Conservation (phyloP, 2,797 vertebrate species). For the Liparis tanakae region DNA sequence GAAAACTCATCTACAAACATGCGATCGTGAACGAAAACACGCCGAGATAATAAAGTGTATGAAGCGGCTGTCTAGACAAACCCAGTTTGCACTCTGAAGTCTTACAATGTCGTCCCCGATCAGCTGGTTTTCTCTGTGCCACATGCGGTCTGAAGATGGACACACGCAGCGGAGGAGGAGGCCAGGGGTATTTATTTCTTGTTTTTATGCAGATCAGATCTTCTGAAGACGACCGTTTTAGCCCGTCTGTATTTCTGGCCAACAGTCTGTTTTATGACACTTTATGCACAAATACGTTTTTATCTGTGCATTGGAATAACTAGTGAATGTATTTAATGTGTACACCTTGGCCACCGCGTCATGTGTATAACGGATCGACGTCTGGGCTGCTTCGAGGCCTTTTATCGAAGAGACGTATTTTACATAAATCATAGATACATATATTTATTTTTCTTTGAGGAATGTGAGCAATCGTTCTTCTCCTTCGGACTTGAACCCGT, state of each 20-base stretch:
- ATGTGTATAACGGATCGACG: conserved; percentile 55
- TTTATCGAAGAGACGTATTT: conserved; percentile 74
- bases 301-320: conserved; percentile 65
- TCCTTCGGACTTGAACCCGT: conserved; percentile 55
- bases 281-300: conserved; percentile 67
- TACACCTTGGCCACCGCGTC: conserved; percentile 60
- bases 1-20: conserved; percentile 23
- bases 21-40: conserved; percentile 14
- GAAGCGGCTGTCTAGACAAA: conserved; percentile 50
- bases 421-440: conserved; percentile 75
- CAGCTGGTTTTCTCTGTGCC: conserved; percentile 51
- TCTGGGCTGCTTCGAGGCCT: conserved; percentile 58
- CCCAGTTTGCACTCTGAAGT: conserved; percentile 78
- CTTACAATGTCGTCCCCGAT: conserved; percentile 70
- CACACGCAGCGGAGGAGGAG: conserved; percentile 48
- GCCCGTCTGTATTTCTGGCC: conserved; percentile 59
- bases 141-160: conserved; percentile 37
- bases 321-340: conserved; percentile 71
- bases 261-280: conserved; percentile 58
- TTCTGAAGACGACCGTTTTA: conserved; percentile 62
- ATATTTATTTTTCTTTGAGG: conserved; percentile 79
- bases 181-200: conserved; percentile 66
- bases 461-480: conserved; percentile 52
- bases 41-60: conserved; percentile 23
- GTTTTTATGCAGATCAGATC: conserved; percentile 61